Percentiles rank a stretch among this genome's conserved stretches.
phyloP scores from a whole-genome alignment of 2,888 invertebrate species.

The Hemistola chrysoprasaria region DNA sequence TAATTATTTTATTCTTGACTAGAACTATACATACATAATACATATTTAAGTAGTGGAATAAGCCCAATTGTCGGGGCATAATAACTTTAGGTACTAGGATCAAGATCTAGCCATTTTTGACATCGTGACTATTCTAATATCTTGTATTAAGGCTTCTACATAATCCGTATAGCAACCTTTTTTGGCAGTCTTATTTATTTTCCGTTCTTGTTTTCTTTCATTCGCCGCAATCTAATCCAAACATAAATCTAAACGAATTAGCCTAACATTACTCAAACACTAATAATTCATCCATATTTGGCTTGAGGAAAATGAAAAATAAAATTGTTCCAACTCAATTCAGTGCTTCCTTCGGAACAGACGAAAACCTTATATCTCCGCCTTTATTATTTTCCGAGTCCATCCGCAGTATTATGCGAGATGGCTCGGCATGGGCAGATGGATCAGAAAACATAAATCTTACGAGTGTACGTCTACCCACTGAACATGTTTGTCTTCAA shows the following conservation, averaged over 20 bases:
- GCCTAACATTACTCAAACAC: conserved; percentile 47
- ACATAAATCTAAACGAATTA: conserved; percentile 41
- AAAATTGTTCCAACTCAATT: conserved; percentile 67
- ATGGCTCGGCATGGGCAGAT: conserved; percentile 67
- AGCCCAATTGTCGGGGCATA: too few species aligned
- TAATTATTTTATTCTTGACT: too few species aligned
- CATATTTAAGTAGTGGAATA: too few species aligned
- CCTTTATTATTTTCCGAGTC: conserved; percentile 76
- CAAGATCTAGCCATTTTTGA: too few species aligned
- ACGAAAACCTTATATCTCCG: conserved; percentile 68
- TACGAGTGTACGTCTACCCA: conserved; percentile 35
- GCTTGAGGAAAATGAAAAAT: conserved; percentile 66
- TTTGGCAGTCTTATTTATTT: conserved; percentile 1
- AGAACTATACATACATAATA: too few species aligned
- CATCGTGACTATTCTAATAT: too few species aligned
- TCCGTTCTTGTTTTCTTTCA: conserved; percentile 5
- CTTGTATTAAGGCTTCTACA: too few species aligned
- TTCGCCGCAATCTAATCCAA: conserved; percentile 33
- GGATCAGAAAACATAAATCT: conserved; percentile 77
- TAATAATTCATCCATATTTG: conserved; percentile 56
- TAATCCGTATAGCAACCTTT: not conserved
- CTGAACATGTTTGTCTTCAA: conserved; percentile 71
- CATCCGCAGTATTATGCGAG: conserved; percentile 74
- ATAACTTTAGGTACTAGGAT: too few species aligned
- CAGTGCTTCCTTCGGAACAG: conserved; percentile 57